phyloP scores from a whole-genome alignment of 2,113 vertebrate species.

The Cheilinus undulatus region DNA sequence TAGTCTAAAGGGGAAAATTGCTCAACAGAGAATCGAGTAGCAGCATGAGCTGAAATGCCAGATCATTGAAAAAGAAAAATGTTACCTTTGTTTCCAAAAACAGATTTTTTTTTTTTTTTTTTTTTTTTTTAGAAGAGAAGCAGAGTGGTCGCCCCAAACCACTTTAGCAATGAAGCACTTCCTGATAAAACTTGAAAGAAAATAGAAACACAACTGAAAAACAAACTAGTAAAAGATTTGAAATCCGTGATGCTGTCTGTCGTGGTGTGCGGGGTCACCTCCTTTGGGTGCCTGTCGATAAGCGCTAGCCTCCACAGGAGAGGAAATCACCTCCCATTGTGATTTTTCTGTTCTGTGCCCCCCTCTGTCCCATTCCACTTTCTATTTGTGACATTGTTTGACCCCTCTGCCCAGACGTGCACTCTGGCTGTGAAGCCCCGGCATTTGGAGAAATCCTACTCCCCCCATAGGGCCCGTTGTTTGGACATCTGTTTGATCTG shows the following conservation, averaged over 20 bases:
- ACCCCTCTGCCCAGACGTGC: conserved; percentile 8
- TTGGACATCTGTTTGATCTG: conserved; percentile 41
- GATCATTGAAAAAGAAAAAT: neutral
- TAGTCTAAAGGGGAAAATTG: conserved; percentile 45
- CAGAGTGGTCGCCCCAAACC: conserved; percentile 47
- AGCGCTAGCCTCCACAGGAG: conserved; percentile 40
- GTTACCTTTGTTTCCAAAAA: conserved; percentile 26
- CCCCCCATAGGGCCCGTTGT: conserved; percentile 4
- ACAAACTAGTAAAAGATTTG: conserved; percentile 29
- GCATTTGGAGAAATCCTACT: neutral
- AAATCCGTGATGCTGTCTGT: conserved; percentile 84
- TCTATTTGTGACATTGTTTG: conserved; percentile 23
- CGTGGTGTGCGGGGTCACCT: conserved; percentile 35
- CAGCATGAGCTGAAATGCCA: conserved; percentile 23
- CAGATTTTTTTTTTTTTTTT: too few relatives aligned
- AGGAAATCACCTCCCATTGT: conserved; percentile 25
- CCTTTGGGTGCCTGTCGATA: conserved; percentile 69
- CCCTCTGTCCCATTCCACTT: conserved; percentile 20
- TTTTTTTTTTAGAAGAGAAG: conserved; percentile 26
- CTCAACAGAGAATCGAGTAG: conserved; percentile 50
- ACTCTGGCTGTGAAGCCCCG: neutral
- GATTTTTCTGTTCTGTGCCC: conserved; percentile 21
- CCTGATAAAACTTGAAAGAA: conserved; percentile 92
- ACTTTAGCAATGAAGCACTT: conserved; percentile 82
- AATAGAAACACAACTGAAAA: conserved; percentile 48